Base-by-base conservation (phyloP, 2,888 invertebrate species). In the Punctoribates punctum region DNA sequence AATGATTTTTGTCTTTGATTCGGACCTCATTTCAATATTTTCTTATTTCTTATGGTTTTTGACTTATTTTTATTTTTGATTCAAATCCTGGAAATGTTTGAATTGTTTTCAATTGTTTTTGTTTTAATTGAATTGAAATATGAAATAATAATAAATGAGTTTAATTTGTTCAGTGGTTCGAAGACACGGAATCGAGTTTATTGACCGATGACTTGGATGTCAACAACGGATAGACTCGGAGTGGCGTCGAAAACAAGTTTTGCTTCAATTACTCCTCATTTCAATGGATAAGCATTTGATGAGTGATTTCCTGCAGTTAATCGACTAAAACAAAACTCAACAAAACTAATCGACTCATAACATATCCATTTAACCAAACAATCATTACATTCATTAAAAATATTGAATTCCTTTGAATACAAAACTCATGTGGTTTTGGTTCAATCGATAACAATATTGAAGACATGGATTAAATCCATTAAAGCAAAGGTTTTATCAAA, bases 111-210 rank as follows among this genome's bases (percentile, higher is more conserved):
- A 51, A 51, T 6, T 20, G 20, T 51, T 20, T 20, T 17, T 20
- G 15, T 51, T 34, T 34, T 34, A 34, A 34, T 34, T 34, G 4
- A 60, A 60, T 60, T 25, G 27, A 1, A 1, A 15, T 3, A 11
- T 51, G 17, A 42, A 34, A 17, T 34, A 1, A 29, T 67, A n/a
- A 13, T 42, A 42, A 34, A 42, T 42, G 42, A 34, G 8, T 34
- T 42, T 13, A 8, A 42, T 42, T 42, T 1, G 1, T 38, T 8
- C 48, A 48, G 42, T 72, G 72, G 72, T 46, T 72, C 15, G 42
- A 42, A 46, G 72, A 72, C 46, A 34, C 72, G 48, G 72, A 72
- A 72, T 72, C 72, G 5, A 72, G 46, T 72, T 42, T 72, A 72
- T 72, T 72, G 46, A 42, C 42, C 23, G 48, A 72, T 42, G 48